A percentile compares a stretch with the other conserved stretches of the same genome.
Conservation (phyloP, 2,113 vertebrate genomes). For the Gallinago undulata region DNA sequence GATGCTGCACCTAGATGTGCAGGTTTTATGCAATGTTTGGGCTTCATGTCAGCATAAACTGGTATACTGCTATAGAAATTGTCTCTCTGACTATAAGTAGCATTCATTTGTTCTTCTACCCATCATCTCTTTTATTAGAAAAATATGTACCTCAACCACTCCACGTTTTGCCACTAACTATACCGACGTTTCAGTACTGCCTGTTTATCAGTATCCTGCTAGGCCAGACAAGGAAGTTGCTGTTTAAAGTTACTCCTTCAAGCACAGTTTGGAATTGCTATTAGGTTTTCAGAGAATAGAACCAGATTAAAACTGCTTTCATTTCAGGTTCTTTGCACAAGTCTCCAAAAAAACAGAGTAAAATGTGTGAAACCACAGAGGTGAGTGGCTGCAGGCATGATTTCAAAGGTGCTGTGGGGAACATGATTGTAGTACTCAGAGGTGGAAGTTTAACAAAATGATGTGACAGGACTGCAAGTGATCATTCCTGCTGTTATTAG, state of each 20-base stretch:
- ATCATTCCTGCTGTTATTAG: background rate
- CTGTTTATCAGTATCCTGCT: background rate
- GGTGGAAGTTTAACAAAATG: background rate
- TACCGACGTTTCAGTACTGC: background rate
- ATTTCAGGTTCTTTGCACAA: background rate
- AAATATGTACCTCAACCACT: background rate
- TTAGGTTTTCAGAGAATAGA: background rate
- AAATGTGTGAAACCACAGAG: background rate
- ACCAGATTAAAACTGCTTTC: background rate
- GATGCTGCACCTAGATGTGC: rapidly evolving
- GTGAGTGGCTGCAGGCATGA: background rate
- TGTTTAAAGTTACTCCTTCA: background rate
- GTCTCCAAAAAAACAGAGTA: background rate
- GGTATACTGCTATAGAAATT: background rate
- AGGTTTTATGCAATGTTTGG: background rate
- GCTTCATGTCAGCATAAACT: background rate
- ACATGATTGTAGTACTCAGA: background rate
- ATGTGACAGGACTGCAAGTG: background rate
- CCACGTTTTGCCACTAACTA: rapidly evolving
- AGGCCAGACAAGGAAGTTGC: background rate
- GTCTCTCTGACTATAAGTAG: background rate
- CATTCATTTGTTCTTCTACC: background rate
- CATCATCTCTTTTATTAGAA: background rate
- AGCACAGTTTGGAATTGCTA: background rate
- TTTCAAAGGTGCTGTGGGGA: background rate